Evolutionary conservation across 2,888 invertebrate genomes (phyloP).

Genomic region (Theodoxus fluviatilis): DNA sequence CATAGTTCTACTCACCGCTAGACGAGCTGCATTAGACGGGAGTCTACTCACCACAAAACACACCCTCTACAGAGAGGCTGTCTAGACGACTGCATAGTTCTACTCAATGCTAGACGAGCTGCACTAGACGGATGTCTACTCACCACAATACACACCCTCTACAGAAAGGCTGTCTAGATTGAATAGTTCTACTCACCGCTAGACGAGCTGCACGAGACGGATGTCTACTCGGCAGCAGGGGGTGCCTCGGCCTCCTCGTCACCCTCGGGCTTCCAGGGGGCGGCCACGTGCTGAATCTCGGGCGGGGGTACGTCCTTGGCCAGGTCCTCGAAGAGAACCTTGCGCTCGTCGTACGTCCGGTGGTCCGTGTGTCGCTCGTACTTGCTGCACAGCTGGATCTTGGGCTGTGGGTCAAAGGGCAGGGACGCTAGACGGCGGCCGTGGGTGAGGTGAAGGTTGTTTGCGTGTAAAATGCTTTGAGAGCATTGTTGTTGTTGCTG

Average conservation of each 20-base stretch:
- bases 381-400: slow-evolving; percentile 65
- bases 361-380: slow-evolving; percentile 65
- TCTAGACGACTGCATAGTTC: too few species aligned
- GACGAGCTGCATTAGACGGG: too few species aligned
- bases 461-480: neutral
- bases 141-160: too few species aligned
- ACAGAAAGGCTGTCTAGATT: too few species aligned
- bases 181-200: too few species aligned
- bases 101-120: too few species aligned
- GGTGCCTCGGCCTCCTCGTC: neutral
- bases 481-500: neutral
- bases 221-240: neutral
- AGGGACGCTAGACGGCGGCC: too few species aligned
- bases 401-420: slow-evolving; percentile 51
- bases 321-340: slow-evolving; percentile 52
- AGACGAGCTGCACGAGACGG: too few species aligned
- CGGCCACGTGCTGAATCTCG: slow-evolving; percentile 31
- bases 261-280: neutral
- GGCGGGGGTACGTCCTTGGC: slow-evolving; percentile 39
- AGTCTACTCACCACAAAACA: too few species aligned
- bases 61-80: too few species aligned
- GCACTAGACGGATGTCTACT: too few species aligned
- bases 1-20: too few species aligned
- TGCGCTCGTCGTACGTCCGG: slow-evolving; percentile 58
- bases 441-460: neutral